Base-by-base conservation (phyloP, 2,888 invertebrate species). In the Muschampia plurimacula region DNA sequence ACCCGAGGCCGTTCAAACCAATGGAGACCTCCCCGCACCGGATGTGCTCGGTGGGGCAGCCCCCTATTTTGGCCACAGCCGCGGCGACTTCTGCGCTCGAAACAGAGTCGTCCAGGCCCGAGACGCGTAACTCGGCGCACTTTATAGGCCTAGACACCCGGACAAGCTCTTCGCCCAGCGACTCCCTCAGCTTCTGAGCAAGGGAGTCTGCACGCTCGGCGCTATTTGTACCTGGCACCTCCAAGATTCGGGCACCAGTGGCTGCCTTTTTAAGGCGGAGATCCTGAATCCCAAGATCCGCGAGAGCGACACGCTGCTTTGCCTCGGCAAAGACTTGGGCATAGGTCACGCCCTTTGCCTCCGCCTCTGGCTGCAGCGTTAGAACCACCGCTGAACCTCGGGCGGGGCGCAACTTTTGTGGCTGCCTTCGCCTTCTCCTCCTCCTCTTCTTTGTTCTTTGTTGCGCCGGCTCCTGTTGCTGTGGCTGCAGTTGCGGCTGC, bases 91-190 rank as follows among this genome's bases (percentile, higher is more conserved):
- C 36, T 10, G 2, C 32, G 2, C n/a, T 13, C 10, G 60, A 13
- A 2, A 60, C 60, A 36, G 60, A 60, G 36, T 60, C 60, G 10
- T 60, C 60, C n/a, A 60, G 13, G n/a, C 60, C 60, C 12, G 60
- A 13, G 60, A 60, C n/a, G 12, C 36, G 32, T 5, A 60, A 13
- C 13, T 60, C 60, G 2, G 36, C 60, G 13, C 60, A 60, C 7
- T 60, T 60, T 2, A 13, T 13, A 13, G 60, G 60, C 60, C 60
- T 60, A 8, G 60, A 44, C 4, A 64, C 46, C 10, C 63, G 44
- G n/a, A 46, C 46, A 3, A 13, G 1, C 3, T 12, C 63, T 15
- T 22, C 39, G 12, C 12, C 44, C 5, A 64, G 28, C 2, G 36
- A 7, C 28, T 44, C 44, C 8, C 28, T 15, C 22, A 64, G 22